phyloP scores from a whole-genome alignment of 2,113 vertebrate genomes.

The Anas platyrhynchos region DNA sequence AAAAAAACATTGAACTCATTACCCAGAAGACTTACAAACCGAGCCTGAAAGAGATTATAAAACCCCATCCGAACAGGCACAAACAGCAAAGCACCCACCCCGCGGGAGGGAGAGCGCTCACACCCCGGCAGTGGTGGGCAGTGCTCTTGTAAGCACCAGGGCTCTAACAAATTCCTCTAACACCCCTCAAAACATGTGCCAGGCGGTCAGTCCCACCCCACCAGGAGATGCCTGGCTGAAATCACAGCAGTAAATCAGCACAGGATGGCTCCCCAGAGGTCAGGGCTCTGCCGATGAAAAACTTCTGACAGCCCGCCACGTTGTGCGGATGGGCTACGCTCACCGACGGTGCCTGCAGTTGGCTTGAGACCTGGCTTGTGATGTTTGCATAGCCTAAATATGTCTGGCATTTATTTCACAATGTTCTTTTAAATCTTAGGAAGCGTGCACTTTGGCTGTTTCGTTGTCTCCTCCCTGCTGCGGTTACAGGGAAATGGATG shows the following conservation, averaged over 20 bases:
- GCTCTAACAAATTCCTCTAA: background rate
- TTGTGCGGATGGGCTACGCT: fast-evolving
- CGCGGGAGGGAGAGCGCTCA: background rate
- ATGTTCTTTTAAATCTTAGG: background rate
- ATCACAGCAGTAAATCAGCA: background rate
- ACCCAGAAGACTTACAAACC: background rate
- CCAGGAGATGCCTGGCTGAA: background rate
- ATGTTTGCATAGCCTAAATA: background rate
- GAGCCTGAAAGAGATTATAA: background rate
- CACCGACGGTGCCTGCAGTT: fast-evolving
- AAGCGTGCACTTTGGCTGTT: background rate
- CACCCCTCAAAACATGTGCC: fast-evolving
- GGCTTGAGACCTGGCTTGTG: background rate
- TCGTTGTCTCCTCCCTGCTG: background rate
- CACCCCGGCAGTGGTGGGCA: too few species aligned
- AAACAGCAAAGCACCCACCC: background rate
- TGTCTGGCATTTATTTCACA: background rate
- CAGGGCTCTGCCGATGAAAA: background rate
- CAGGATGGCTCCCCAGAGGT: background rate
- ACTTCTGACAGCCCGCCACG: background rate
- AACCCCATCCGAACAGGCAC: background rate
- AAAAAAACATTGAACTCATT: background rate
- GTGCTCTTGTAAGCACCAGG: fast-evolving
- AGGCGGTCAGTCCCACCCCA: background rate
- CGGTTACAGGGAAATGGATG: fast-evolving